These are phyloP conservation scores for Agrilus cyanescens DNA, from an alignment of 2,888 invertebrate species.

Conservation along the genomic window DNA sequence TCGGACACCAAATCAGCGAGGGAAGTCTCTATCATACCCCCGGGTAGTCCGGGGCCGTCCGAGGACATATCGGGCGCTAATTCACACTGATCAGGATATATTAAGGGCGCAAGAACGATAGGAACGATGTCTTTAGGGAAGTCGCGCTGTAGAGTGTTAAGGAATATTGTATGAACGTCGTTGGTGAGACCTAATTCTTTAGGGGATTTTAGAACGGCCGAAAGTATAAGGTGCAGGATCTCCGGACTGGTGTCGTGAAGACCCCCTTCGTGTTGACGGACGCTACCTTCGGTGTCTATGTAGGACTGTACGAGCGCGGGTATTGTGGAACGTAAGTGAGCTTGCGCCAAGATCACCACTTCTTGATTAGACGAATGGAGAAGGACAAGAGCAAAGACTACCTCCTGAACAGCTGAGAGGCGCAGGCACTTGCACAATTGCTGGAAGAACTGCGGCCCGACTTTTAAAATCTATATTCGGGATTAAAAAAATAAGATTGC, in stretches of 20 bases:
- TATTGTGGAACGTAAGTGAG: conserved; percentile 70
- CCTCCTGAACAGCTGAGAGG: conserved; percentile 81
- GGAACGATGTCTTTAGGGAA: conserved; percentile 83
- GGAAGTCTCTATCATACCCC: conserved; percentile 61
- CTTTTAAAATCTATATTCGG: conserved; percentile 58
- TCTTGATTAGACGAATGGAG: conserved; percentile 71
- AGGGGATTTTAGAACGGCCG: conserved; percentile 47
- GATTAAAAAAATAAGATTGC: conserved; percentile 12
- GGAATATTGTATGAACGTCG: conserved; percentile 68
- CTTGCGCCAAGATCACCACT: conserved; percentile 58
- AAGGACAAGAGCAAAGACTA: conserved; percentile 77
- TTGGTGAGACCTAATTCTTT: conserved; percentile 51
- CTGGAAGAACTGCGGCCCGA: conserved; percentile 67
- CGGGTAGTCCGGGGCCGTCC: conserved; percentile 45
- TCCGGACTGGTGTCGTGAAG: conserved; percentile 86
- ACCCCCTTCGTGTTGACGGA: conserved; percentile 62
- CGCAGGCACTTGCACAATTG: conserved; percentile 78
- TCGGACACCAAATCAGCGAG: conserved; percentile 84
- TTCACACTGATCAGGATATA: conserved; percentile 70
- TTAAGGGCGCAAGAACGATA: conserved; percentile 75
- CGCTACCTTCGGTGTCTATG: conserved; percentile 66
- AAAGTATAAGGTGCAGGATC: conserved; percentile 71
- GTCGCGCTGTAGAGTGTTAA: conserved; percentile 70
- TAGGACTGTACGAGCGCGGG: conserved; percentile 79
- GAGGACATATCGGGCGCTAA: conserved; percentile 52